A percentile compares a stretch with the other conserved stretches of the same genome.
phyloP scores from a whole-genome alignment of 2,888 invertebrate genomes.

The Argyra leucocephala region DNA sequence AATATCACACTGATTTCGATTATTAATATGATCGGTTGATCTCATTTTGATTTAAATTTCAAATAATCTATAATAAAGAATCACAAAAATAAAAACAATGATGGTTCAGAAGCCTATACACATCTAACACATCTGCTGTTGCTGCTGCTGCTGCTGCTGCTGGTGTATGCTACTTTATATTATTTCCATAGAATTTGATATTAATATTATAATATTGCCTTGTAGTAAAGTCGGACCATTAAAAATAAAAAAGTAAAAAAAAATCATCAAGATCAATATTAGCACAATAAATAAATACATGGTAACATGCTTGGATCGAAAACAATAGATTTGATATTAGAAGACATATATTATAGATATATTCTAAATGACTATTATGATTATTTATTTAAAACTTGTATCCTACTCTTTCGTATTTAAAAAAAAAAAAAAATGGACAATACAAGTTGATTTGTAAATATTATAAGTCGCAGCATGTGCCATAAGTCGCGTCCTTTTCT shows the following conservation, averaged over 20 bases:
- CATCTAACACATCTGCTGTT: no score
- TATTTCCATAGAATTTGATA: no score
- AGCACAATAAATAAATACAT: neutral
- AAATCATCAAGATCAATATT: neutral
- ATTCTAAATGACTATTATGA: neutral
- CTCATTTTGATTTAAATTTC: neutral
- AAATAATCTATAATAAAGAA: neutral
- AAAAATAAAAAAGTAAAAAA: no score
- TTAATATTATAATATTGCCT: no score
- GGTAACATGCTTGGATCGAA: neutral
- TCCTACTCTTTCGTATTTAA: neutral
- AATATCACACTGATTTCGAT: neutral
- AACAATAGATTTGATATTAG: neutral
- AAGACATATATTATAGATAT: neutral
- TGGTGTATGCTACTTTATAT: neutral
- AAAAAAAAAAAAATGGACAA: slow-evolving; percentile 17
- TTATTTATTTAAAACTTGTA: neutral
- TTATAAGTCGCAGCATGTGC: slow-evolving; percentile 24
- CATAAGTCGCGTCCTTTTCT: slow-evolving; percentile 21
- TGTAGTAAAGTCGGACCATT: no score
- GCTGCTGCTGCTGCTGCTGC: no score
- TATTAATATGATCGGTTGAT: neutral
- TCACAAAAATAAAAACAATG: neutral
- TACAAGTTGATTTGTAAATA: slow-evolving; percentile 23
- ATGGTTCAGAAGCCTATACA: neutral